Conservation (phyloP, 2,113 vertebrate genomes). For the Peucedramus taeniatus region DNA sequence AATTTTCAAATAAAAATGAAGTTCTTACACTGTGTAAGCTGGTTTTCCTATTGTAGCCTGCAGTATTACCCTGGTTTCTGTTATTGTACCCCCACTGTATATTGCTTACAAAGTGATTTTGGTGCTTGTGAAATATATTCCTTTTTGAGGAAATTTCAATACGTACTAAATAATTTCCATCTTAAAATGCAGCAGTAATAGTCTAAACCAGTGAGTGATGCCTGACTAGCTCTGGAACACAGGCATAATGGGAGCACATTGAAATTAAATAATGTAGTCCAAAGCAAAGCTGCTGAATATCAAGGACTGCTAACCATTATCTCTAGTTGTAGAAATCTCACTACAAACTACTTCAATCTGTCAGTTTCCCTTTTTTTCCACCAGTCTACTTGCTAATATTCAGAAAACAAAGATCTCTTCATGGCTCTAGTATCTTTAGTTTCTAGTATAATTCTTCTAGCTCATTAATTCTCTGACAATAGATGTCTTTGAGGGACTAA, state of each 20-base stretch:
- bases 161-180: background rate
- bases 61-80: background rate
- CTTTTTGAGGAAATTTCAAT: background rate
- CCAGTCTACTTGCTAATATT: background rate
- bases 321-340: background rate
- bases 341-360: background rate
- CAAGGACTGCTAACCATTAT: background rate
- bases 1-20: background rate
- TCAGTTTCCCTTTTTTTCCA: background rate
- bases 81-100: rapidly evolving
- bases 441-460: background rate
- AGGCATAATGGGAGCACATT: background rate
- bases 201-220: background rate
- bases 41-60: background rate
- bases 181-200: background rate
- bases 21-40: rapidly evolving
- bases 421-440: background rate
- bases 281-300: background rate
- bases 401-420: background rate
- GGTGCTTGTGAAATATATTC: background rate
- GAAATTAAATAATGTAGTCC: background rate
- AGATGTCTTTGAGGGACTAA: background rate
- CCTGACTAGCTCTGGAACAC: background rate
- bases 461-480: background rate
- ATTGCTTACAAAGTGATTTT: background rate